A percentile compares a stretch with the other conserved stretches of the same genome.
Evolutionary conservation across 1,140 invertebrate species (phyloP).

Genomic region (Cotesia chilonis): DNA sequence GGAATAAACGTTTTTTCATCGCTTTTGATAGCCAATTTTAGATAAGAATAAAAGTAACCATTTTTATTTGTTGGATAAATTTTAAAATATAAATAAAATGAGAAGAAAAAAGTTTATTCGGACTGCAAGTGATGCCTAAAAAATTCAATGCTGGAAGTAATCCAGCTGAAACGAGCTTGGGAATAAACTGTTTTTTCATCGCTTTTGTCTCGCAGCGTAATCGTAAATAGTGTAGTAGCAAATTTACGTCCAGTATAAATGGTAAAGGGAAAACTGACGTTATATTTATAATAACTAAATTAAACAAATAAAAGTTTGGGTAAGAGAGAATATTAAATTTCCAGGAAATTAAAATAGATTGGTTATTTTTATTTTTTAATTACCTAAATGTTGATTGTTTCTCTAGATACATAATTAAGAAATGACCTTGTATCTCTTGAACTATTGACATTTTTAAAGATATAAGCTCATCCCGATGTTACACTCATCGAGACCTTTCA

Average conservation of each 20-base stretch:
- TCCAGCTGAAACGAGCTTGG: conserved; percentile 4
- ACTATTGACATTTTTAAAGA: too few species aligned
- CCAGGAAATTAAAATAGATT: too few species aligned
- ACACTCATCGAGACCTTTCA: too few species aligned
- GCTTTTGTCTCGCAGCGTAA: neutral
- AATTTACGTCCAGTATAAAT: neutral
- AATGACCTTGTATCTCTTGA: too few species aligned
- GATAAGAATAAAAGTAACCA: neutral
- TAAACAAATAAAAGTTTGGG: neutral
- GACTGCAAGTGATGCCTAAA: neutral
- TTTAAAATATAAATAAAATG: neutral
- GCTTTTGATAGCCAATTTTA: conserved; percentile 2
- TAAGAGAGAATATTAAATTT: neutral
- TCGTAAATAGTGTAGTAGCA: conserved; percentile 5
- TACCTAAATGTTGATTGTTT: too few species aligned
- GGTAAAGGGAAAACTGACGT: neutral
- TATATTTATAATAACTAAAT: neutral
- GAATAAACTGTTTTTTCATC: conserved; percentile 14
- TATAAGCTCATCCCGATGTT: too few species aligned
- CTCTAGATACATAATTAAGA: too few species aligned
- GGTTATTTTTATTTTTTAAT: too few species aligned
- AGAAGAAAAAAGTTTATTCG: neutral
- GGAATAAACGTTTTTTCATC: conserved; percentile 15
- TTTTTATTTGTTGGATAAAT: neutral
- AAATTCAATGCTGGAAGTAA: conserved; percentile 16